phyloP scores from a whole-genome alignment of 2,113 vertebrate genomes.

The Nestor notabilis region DNA sequence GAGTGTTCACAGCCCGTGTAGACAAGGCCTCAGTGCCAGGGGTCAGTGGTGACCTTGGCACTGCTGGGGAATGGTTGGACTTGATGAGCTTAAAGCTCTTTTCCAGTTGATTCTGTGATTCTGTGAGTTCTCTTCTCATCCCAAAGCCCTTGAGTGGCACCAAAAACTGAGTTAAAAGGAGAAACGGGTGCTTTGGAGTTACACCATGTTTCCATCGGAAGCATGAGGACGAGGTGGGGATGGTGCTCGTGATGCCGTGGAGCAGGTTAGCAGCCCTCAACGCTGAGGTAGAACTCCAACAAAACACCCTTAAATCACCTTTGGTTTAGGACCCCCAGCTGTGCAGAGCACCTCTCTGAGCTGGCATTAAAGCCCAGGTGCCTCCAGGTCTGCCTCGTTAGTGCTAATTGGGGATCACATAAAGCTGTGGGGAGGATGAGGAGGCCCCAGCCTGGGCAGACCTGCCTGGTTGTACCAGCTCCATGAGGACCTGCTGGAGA shows the following conservation, averaged over 20 bases:
- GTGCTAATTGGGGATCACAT: neutral
- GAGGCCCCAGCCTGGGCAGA: neutral
- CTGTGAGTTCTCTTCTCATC: neutral
- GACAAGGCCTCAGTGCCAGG: neutral
- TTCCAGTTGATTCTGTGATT: neutral
- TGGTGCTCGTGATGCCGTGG: neutral
- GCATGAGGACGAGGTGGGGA: rapidly evolving
- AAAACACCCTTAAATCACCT: neutral
- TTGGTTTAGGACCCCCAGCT: neutral
- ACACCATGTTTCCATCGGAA: neutral
- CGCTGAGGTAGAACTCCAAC: neutral
- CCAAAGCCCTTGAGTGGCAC: neutral
- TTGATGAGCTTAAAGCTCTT: neutral
- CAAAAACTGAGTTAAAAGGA: neutral
- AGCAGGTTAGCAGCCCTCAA: neutral
- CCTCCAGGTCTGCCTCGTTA: neutral
- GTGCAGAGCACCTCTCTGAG: neutral
- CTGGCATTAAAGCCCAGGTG: neutral
- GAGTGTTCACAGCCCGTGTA: too few species aligned
- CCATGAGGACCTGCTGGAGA: neutral
- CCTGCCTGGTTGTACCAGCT: rapidly evolving
- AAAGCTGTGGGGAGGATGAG: neutral
- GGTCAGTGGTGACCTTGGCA: neutral
- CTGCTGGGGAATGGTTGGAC: neutral
- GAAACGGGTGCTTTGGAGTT: neutral